phyloP scores from a whole-genome alignment of 2,797 vertebrate genomes.

The Dryobates pubescens region DNA sequence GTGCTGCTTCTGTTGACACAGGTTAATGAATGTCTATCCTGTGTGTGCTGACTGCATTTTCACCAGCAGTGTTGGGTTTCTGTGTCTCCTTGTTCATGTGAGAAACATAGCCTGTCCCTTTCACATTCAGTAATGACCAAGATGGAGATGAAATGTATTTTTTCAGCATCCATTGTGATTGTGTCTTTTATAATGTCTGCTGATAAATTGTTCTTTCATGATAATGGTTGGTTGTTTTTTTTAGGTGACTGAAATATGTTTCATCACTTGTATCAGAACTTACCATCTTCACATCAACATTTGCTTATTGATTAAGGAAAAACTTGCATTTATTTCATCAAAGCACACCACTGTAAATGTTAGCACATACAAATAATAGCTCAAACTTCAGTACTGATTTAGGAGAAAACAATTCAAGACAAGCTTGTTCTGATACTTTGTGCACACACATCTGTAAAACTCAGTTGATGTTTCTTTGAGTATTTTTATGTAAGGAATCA shows the following conservation, averaged over 20 bases:
- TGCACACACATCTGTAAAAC: not conserved
- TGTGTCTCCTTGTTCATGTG: not conserved
- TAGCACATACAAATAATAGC: not conserved
- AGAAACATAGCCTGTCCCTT: not conserved
- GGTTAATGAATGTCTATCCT: not conserved
- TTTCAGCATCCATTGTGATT: not conserved
- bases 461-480: not conserved
- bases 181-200: not conserved
- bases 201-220: not conserved
- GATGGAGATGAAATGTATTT: not conserved
- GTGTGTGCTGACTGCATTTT: not conserved
- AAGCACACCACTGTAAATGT: not conserved
- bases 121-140: not conserved
- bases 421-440: not conserved
- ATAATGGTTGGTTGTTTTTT: not conserved
- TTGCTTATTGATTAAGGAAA: not conserved
- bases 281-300: not conserved
- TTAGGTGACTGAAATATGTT: not conserved
- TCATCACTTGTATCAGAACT: not conserved
- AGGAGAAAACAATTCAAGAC: not conserved
- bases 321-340: not conserved
- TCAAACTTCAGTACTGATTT: not conserved
- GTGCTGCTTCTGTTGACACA: not conserved
- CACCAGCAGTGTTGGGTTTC: not conserved
- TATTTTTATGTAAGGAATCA: not conserved